These are phyloP conservation scores for Danio kyathit DNA, from an alignment of 2,797 vertebrate genomes.

Conservation along the genomic window DNA sequence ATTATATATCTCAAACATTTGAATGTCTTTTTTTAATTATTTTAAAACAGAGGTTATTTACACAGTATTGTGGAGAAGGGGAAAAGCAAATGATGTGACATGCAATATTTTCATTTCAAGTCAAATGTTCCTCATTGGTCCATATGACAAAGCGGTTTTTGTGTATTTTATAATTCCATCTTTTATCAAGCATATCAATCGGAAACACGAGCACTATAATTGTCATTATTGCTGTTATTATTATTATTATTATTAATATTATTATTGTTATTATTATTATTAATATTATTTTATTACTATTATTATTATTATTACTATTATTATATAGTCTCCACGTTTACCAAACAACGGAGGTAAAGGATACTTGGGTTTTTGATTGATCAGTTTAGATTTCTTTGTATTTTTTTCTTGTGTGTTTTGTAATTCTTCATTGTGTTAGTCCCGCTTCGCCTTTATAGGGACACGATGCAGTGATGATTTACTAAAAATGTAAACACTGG, in stretches of 20 bases:
- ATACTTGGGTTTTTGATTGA: neutral
- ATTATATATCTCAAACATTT: slow-evolving; percentile 58
- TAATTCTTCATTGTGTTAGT: slow-evolving; percentile 20
- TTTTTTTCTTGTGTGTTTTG: neutral
- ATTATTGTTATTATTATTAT: slow-evolving; percentile 54
- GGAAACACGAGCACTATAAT: slow-evolving; percentile 66
- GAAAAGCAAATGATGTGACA: slow-evolving; percentile 36
- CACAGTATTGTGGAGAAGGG: slow-evolving; percentile 32
- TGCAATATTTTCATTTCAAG: slow-evolving; percentile 40
- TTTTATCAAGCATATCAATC: slow-evolving; percentile 46
- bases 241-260: slow-evolving; percentile 60
- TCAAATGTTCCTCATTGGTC: slow-evolving; percentile 32
- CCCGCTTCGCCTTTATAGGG: slow-evolving; percentile 13
- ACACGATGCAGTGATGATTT: slow-evolving; percentile 35
- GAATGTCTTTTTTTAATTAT: slow-evolving; percentile 51
- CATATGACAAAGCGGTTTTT: slow-evolving; percentile 14
- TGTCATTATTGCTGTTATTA: slow-evolving; percentile 66
- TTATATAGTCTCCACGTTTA: slow-evolving; percentile 42
- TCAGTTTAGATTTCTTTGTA: no score
- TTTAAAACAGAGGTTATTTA: slow-evolving; percentile 51
- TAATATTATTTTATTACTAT: slow-evolving; percentile 59
- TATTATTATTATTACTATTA: slow-evolving; percentile 53
- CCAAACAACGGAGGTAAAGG: slow-evolving; percentile 7
- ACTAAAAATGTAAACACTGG: slow-evolving; percentile 46
- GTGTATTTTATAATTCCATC: slow-evolving; percentile 20